Conservation (phyloP, 2,888 invertebrate species). For the Morpho achilles region DNA sequence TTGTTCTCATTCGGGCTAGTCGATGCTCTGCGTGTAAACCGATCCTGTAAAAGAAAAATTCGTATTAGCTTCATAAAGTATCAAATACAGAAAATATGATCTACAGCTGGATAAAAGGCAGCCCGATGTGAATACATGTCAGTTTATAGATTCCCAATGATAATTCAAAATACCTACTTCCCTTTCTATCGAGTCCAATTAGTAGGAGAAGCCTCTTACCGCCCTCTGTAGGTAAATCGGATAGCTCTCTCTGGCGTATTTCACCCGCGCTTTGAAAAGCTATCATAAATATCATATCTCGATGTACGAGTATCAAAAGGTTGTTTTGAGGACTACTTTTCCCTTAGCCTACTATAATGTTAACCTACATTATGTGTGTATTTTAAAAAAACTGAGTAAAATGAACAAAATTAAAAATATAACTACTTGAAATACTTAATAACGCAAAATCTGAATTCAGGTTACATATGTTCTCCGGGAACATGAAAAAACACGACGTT, state of each 20-base stretch:
- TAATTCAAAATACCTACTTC: constrained; percentile 39
- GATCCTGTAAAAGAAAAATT: constrained; percentile 59
- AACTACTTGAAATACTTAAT: no score
- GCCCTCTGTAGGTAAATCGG: constrained; percentile 41
- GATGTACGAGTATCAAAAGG: constrained; percentile 3
- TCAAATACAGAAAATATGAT: constrained; percentile 11
- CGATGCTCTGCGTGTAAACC: constrained; percentile 60
- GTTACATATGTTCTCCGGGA: no score
- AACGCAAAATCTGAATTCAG: no score
- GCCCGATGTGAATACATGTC: constrained; percentile 34
- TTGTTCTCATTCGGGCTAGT: constrained; percentile 54
- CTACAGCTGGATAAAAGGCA: constrained; percentile 35
- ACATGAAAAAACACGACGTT: no score
- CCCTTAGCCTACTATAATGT: neutral
- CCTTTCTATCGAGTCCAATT: constrained; percentile 42
- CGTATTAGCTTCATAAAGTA: constrained; percentile 15
- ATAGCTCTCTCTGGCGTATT: constrained; percentile 37
- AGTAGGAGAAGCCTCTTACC: constrained; percentile 45
- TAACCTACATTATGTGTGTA: no score
- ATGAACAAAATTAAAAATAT: no score
- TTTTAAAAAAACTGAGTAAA: no score
- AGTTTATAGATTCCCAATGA: constrained; percentile 23
- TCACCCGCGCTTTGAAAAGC: constrained; percentile 31
- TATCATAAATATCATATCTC: constrained; percentile 14
- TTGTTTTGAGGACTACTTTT: constrained; percentile 1